Conservation (phyloP, 1,140 invertebrate species). For the Drosophila punjabiensis region DNA sequence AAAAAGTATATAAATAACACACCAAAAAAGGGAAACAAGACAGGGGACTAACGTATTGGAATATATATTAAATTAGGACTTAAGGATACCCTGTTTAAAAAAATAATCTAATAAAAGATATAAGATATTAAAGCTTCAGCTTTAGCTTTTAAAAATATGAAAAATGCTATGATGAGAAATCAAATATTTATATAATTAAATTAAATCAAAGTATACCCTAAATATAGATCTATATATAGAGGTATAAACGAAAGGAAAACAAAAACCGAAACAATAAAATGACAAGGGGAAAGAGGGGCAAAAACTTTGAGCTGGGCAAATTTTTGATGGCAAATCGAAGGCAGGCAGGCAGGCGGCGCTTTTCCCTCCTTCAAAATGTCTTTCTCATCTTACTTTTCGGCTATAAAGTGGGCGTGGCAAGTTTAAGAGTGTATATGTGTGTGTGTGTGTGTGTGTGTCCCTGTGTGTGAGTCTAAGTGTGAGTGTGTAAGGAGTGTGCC, state of each 20-base stretch:
- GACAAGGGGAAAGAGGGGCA: background rate
- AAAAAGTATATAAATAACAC: background rate
- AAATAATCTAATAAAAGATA: too few species aligned
- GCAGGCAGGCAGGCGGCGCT: constrained; percentile 3
- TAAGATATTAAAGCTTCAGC: too few species aligned
- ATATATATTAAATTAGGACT: background rate
- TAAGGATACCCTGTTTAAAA: background rate
- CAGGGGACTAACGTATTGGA: background rate
- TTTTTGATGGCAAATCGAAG: constrained; percentile 79
- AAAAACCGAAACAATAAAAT: constrained; percentile 47
- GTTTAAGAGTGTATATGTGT: constrained; percentile 20
- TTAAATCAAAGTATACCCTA: background rate
- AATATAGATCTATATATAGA: constrained; percentile 2
- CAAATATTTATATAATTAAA: background rate
- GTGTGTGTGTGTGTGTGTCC: constrained; percentile 1
- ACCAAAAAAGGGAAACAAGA: background rate
- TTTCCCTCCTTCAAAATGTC: background rate
- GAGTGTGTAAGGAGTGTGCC: constrained; percentile 46
- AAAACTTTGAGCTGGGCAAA: constrained; percentile 36
- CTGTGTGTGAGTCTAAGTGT: constrained; percentile 10
- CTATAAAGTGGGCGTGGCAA: constrained; percentile 35
- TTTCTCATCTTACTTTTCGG: constrained; percentile 12
- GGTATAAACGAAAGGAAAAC: constrained; percentile 9
- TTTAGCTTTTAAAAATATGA: background rate
- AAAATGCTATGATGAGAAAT: background rate